Evolutionary conservation across 2,113 vertebrate species (phyloP).

Genomic region (Caranx melampygus): DNA sequence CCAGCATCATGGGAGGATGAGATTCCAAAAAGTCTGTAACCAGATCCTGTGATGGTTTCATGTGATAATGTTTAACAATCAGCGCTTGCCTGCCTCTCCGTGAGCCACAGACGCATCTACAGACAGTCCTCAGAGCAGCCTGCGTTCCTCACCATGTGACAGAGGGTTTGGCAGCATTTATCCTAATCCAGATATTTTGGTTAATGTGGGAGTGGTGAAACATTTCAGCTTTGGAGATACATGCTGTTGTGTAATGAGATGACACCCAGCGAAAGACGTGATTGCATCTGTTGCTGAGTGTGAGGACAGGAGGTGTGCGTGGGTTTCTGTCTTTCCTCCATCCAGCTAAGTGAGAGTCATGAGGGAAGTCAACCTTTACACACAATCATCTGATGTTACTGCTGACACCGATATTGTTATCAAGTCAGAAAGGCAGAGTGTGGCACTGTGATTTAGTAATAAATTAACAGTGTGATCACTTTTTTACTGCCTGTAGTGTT

Average conservation of each 20-base stretch:
- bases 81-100: neutral
- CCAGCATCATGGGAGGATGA: neutral
- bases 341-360: neutral
- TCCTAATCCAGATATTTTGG: neutral
- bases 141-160: neutral
- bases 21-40: neutral
- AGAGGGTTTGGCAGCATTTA: neutral
- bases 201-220: neutral
- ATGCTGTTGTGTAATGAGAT: neutral
- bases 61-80: neutral
- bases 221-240: neutral
- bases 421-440: neutral
- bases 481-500: neutral
- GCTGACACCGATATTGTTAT: constrained; percentile 11
- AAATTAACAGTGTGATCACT: neutral
- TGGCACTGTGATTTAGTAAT: neutral
- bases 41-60: neutral
- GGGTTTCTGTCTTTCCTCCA: neutral
- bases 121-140: neutral
- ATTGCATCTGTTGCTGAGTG: neutral
- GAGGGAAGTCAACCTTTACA: constrained; percentile 31
- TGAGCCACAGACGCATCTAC: neutral
- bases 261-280: neutral
- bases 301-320: neutral
- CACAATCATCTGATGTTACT: constrained; percentile 30